Percentiles rank a stretch among this genome's conserved stretches.
phyloP scores from a whole-genome alignment of 2,797 vertebrate genomes.

The Ptychobarbus kaznakovi region DNA sequence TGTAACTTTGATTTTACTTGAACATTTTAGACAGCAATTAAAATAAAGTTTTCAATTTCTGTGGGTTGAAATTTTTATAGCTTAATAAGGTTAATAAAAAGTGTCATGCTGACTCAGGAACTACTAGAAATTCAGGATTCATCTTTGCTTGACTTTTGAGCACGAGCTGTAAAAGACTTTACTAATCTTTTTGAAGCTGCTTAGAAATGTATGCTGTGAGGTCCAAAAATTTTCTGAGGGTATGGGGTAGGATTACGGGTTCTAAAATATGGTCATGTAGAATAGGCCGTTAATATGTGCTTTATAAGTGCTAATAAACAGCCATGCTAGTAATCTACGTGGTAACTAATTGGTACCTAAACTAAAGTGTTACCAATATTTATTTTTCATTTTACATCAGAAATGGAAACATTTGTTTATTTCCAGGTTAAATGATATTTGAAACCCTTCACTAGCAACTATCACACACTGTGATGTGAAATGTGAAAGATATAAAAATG shows the following conservation, averaged over 20 bases:
- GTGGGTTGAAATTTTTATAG: not conserved
- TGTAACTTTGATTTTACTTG: not conserved
- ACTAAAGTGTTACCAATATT: not conserved
- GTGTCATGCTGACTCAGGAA: not conserved
- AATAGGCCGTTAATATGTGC: not conserved
- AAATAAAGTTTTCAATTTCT: slow-evolving; percentile 20
- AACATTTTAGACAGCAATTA: slow-evolving; percentile 17
- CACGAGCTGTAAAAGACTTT: not conserved
- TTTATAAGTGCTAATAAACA: not conserved
- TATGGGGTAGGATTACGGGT: not conserved
- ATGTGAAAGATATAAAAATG: not conserved
- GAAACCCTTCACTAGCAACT: not conserved
- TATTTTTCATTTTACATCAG: not conserved
- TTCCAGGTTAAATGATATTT: not conserved
- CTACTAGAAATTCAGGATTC: not conserved
- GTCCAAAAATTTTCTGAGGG: not conserved
- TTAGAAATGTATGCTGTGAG: not conserved
- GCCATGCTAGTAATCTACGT: not conserved
- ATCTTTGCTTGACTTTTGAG: not conserved
- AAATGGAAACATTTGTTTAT: not conserved
- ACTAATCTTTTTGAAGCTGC: not conserved
- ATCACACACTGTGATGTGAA: not conserved
- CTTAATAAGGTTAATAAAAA: not conserved
- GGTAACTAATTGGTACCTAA: not conserved
- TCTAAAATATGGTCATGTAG: not conserved